phyloP scores from a whole-genome alignment of 2,888 invertebrate species.

The Eurytoma adleriae region DNA sequence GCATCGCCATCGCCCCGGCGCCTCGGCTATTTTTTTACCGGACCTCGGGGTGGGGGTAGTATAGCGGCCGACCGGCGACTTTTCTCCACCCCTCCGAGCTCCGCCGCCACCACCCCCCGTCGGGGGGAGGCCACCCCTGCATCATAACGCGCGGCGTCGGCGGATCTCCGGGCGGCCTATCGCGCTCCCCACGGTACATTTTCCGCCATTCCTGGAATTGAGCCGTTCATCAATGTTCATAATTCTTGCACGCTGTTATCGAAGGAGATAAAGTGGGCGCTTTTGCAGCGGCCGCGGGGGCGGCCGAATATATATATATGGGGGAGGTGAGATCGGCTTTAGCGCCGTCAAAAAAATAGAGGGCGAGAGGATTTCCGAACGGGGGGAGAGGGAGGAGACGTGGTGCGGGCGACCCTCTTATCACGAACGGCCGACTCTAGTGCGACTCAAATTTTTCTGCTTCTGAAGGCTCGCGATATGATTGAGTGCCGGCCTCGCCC shows the following conservation, averaged over 20 bases:
- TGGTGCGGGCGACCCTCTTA: slow-evolving; percentile 4
- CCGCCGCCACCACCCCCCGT: background rate
- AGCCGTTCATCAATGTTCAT: slow-evolving; percentile 44
- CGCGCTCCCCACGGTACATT: slow-evolving; percentile 29
- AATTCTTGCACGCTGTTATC: slow-evolving; percentile 46
- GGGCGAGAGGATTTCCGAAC: background rate
- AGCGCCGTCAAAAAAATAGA: background rate
- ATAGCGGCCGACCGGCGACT: no score
- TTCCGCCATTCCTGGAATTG: slow-evolving; percentile 44
- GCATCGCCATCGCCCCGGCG: background rate
- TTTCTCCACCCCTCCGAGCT: background rate
- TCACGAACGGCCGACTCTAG: background rate
- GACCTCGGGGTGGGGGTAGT: slow-evolving; percentile 14
- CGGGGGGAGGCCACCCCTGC: background rate
- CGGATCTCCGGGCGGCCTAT: background rate
- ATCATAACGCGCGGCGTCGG: background rate
- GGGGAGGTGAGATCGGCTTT: background rate
- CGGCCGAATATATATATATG: background rate
- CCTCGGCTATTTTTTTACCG: slow-evolving; percentile 41
- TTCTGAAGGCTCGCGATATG: background rate
- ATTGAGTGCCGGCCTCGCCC: no score
- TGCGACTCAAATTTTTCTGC: slow-evolving; percentile 1
- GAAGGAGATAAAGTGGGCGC: slow-evolving; percentile 35
- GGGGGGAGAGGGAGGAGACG: no score
- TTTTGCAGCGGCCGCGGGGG: background rate